Conservation (phyloP, 2,888 invertebrate species). For the Gasteruption jaculator region DNA sequence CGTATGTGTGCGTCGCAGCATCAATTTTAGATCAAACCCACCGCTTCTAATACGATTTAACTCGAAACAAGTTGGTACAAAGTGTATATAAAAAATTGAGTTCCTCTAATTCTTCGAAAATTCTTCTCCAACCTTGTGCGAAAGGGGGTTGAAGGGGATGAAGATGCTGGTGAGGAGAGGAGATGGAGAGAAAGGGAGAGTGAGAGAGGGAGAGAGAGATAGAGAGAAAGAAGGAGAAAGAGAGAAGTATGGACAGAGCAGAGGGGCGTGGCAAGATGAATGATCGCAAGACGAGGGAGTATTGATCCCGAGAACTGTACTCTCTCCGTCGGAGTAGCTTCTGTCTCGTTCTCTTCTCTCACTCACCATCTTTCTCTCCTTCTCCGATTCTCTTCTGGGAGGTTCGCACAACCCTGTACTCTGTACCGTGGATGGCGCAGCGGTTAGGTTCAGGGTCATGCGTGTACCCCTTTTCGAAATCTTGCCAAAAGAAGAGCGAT, state of each 20-base stretch:
- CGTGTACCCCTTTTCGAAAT: constrained; percentile 36
- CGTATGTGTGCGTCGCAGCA: too few relatives aligned
- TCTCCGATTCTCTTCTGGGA: constrained; percentile 22
- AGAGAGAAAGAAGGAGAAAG: constrained; percentile 24
- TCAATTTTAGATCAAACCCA: too few relatives aligned
- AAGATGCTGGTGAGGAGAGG: constrained; percentile 23
- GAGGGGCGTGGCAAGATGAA: constrained; percentile 53
- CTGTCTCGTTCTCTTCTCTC: constrained; percentile 29
- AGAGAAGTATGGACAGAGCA: constrained; percentile 39
- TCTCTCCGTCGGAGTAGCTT: constrained; percentile 28
- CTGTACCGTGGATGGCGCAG: constrained; percentile 40
- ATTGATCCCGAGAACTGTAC: constrained; percentile 49
- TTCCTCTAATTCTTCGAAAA: too few relatives aligned
- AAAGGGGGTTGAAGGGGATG: constrained; percentile 27
- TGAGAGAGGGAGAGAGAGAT: constrained; percentile 24
- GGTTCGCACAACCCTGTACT: constrained; percentile 40
- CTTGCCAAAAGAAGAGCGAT: too few relatives aligned
- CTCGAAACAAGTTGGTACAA: too few relatives aligned
- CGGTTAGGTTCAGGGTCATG: constrained; percentile 49
- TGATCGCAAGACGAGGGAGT: constrained; percentile 53
- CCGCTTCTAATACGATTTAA: too few relatives aligned
- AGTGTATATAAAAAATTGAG: too few relatives aligned
- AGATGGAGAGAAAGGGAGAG: constrained; percentile 18
- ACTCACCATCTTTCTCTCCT: constrained; percentile 21
- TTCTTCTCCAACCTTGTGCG: too few relatives aligned